Base-by-base conservation (phyloP, 2,888 invertebrate species). In the Octodonta nipae region DNA sequence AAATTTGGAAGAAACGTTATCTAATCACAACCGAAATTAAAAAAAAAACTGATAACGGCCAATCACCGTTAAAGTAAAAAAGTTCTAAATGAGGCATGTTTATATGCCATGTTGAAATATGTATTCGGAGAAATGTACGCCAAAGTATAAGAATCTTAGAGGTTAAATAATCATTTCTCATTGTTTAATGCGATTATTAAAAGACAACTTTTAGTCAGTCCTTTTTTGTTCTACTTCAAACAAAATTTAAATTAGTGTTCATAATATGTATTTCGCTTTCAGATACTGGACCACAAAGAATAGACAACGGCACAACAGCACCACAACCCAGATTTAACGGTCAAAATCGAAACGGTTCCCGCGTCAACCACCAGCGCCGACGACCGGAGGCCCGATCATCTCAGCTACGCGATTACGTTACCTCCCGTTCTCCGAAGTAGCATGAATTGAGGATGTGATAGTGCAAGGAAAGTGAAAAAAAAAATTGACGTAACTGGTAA, bases 381-480 rank as follows among this genome's bases (percentile, higher is more conserved):
- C 49, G 56, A 45, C 53, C 52, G 6, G 60, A 58, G 34, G 49
- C 37, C 27, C 45, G 51, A 28, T 52, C 56, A 33, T 52, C 60
- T 27, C 61, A 61, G 35, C 45, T 61, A 43, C 57, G 61, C 35
- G 63, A 62, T 37, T 61, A 56, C 41, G 57, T 59, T 15, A 50
- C 56, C 5, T 51, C 58, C 29, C 59, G 61, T 34, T 62, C 61
- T 33, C 60, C 58, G 50, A 67, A 51, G 64, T 62, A 62, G 57
- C 56, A 22, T 11, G 11, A 34, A 34, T 15, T 34, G 26, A 17
- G 10, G 14, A 34, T 26, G 13, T 30, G 26, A 30, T 34, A 34
- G 20, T 30, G 20, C 25, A 20, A 22, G 22, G 14, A 30, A 16
- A 30, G 22, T 22, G 22, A 22, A 22, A 22, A 4, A 22, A 22